Conservation (phyloP, 35 echinoderm and acorn worm genomes). For the Lytechinus pictus region DNA sequence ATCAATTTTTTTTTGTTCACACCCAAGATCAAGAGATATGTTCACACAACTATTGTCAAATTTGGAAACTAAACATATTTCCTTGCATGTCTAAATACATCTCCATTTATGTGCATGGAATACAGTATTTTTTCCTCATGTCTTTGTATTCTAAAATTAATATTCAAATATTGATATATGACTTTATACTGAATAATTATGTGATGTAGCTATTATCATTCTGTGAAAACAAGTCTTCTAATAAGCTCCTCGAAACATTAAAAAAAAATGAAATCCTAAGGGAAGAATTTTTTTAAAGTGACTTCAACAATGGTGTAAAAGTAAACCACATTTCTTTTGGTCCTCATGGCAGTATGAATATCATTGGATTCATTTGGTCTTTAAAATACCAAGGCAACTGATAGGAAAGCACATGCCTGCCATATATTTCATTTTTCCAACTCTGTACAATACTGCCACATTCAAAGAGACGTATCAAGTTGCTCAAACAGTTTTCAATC, state of each 20-base stretch:
- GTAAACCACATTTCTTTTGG: background rate
- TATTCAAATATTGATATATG: no score
- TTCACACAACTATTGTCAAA: background rate
- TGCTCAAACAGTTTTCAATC: background rate
- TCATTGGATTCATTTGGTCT: no score
- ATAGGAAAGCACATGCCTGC: no score
- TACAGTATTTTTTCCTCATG: no score
- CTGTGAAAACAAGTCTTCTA: no score
- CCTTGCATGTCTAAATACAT: background rate
- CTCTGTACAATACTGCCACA: background rate
- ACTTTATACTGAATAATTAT: no score
- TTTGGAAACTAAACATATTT: background rate
- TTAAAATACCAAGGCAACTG: no score
- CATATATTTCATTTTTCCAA: background rate
- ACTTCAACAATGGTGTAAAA: background rate
- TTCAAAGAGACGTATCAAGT: background rate
- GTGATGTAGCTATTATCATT: no score
- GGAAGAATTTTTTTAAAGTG: background rate
- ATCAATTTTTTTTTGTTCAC: no score
- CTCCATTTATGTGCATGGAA: no score
- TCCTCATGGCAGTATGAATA: background rate
- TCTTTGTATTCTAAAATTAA: no score
- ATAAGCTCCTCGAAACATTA: no score
- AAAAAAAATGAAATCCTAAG: background rate
- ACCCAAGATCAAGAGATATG: background rate